Percentiles rank a stretch among this genome's conserved stretches.
Evolutionary conservation across 2,113 vertebrate species (phyloP).

Genomic region (Motacilla alba): DNA sequence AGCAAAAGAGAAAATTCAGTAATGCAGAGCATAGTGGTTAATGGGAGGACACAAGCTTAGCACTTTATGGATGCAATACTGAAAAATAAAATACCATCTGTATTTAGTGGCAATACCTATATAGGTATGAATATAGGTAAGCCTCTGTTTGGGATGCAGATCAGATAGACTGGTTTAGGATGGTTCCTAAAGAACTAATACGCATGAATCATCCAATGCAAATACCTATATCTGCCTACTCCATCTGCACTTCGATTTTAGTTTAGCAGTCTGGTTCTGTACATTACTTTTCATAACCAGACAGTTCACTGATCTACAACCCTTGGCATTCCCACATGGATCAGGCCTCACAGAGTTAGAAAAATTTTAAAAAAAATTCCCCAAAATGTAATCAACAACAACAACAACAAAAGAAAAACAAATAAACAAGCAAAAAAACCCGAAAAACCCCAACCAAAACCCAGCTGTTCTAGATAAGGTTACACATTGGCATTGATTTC

Average conservation of each 20-base stretch:
- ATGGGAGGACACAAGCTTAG: background rate
- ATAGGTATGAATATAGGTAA: background rate
- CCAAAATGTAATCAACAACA: background rate
- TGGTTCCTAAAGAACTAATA: background rate
- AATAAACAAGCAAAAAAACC: too few species aligned
- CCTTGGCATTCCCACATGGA: background rate
- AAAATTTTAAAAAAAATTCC: background rate
- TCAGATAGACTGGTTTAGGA: background rate
- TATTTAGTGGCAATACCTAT: background rate
- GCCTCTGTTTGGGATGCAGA: background rate
- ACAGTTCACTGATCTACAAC: background rate
- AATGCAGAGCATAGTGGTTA: background rate
- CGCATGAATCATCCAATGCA: background rate
- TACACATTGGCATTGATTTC: background rate
- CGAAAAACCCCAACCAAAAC: background rate
- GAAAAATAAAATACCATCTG: background rate
- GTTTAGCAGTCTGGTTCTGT: background rate
- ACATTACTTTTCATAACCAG: background rate
- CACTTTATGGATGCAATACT: background rate
- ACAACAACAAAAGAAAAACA: background rate
- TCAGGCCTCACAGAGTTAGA: background rate
- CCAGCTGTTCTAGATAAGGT: background rate
- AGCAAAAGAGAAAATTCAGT: background rate
- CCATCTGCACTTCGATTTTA: background rate
- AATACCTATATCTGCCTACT: background rate